Conservation (phyloP, 1,140 invertebrate genomes). For the Luehdorfia chinensis region DNA sequence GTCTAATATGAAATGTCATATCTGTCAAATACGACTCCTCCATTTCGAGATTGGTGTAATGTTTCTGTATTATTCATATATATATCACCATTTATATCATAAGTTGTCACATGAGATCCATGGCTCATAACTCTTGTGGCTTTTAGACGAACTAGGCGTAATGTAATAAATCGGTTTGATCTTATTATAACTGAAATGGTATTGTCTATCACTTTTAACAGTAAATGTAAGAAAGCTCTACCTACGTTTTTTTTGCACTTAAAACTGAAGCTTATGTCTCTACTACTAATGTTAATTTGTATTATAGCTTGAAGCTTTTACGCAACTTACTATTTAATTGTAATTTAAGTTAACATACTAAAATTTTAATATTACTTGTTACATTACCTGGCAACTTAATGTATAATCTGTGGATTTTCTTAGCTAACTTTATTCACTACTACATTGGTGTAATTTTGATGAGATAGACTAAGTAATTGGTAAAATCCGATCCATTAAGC, state of each 20-base stretch:
- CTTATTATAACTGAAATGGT: not conserved
- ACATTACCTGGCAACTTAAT: constrained; percentile 18
- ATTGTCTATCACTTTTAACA: not conserved
- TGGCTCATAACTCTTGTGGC: not conserved
- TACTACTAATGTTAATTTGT: constrained; percentile 20
- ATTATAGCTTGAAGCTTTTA: constrained; percentile 21
- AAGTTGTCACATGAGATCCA: constrained; percentile 1
- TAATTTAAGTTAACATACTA: not conserved
- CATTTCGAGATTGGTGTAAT: not conserved
- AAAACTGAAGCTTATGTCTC: constrained; percentile 16
- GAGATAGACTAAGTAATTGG: no score
- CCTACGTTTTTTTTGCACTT: constrained; percentile 9
- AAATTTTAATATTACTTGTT: constrained; percentile 8
- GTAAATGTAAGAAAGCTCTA: constrained; percentile 5
- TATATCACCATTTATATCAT: constrained; percentile 1
- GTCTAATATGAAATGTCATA: not conserved
- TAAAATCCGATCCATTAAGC: no score
- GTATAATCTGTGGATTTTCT: constrained; percentile 31
- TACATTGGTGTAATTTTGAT: no score
- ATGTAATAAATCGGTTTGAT: not conserved
- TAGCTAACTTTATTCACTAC: no score
- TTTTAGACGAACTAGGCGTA: constrained; percentile 5
- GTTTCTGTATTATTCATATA: not conserved
- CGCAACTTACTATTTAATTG: constrained; percentile 20
- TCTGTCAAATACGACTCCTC: not conserved